phyloP scores from a whole-genome alignment of 2,113 vertebrate genomes.

The Paralichthys olivaceus region DNA sequence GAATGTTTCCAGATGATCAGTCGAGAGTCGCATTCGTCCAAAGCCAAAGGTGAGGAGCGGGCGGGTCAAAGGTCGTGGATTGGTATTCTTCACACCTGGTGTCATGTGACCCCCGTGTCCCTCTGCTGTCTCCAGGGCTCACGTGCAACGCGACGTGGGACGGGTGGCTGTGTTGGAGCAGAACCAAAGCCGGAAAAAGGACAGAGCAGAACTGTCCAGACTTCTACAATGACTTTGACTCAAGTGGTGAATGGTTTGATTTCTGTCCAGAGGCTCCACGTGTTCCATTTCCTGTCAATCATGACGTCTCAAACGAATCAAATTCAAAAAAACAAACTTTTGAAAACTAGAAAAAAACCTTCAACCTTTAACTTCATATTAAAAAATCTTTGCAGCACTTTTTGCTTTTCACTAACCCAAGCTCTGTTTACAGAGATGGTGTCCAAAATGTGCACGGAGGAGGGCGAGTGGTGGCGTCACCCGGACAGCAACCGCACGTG shows the following conservation, averaged over 20 bases:
- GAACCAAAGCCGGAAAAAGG: conserved; percentile 83
- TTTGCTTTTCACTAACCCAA: background rate
- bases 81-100: rapidly evolving
- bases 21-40: conserved; percentile 75
- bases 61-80: background rate
- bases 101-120: background rate
- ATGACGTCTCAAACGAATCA: background rate
- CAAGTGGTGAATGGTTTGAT: conserved; percentile 82
- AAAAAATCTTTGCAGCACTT: background rate
- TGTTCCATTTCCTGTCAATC: too few species aligned
- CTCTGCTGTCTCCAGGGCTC: conserved; percentile 51
- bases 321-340: too few species aligned
- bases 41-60: conserved; percentile 60
- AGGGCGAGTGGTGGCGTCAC: conserved; percentile 92
- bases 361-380: too few species aligned
- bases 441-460: conserved; percentile 89
- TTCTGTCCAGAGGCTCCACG: too few species aligned
- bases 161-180: conserved; percentile 96
- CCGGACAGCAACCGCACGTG: conserved; percentile 93
- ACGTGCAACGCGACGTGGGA: conserved; percentile 95
- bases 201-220: conserved; percentile 91
- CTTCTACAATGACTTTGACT: conserved; percentile 92
- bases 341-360: too few species aligned
- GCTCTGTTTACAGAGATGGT: conserved; percentile 85
- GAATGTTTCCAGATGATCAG: conserved; percentile 95